These are phyloP conservation scores for Ciona savignyi DNA, from an alignment of 23 tunicate species.

Conservation along the genomic window DNA sequence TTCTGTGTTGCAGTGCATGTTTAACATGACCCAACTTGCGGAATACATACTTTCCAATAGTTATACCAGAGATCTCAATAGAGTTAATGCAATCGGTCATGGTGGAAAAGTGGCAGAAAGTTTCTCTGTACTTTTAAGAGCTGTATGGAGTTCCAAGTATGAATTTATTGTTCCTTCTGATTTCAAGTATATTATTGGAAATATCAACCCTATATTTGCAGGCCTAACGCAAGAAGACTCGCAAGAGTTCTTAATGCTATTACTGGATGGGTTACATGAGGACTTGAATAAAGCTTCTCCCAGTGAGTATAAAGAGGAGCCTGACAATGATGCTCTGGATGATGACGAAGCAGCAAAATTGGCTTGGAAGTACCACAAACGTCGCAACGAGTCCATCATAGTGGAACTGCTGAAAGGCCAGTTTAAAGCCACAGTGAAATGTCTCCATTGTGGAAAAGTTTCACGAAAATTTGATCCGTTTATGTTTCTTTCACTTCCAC, in stretches of 20 bases:
- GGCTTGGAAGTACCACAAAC: slow-evolving; percentile 61
- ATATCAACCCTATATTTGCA: slow-evolving; percentile 36
- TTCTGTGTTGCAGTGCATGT: slow-evolving; percentile 81
- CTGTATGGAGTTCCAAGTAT: slow-evolving; percentile 65
- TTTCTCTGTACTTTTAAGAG: slow-evolving; percentile 60
- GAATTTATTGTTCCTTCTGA: slow-evolving; percentile 55
- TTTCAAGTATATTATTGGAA: slow-evolving; percentile 48
- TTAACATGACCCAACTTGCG: slow-evolving; percentile 65
- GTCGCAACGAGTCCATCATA: slow-evolving; percentile 60
- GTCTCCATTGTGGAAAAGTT: slow-evolving; percentile 44
- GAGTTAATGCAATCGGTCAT: slow-evolving; percentile 45
- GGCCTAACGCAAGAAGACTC: slow-evolving; percentile 67
- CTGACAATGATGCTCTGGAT: slow-evolving; percentile 44
- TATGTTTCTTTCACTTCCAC: slow-evolving; percentile 54
- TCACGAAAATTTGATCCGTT: slow-evolving; percentile 77
- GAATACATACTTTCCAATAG: slow-evolving; percentile 50
- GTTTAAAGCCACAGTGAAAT: slow-evolving; percentile 62
- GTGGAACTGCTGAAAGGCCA: slow-evolving; percentile 70
- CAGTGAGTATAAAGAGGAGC: slow-evolving; percentile 34
- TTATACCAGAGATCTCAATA: slow-evolving; percentile 53
- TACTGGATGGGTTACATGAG: slow-evolving; percentile 75
- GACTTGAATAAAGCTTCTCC: slow-evolving; percentile 42
- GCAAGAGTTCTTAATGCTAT: slow-evolving; percentile 57
- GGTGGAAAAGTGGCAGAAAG: slow-evolving; percentile 84
- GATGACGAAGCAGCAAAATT: slow-evolving; percentile 57